Evolutionary conservation across 1,140 invertebrate species (phyloP), one percentile per base, ranked within the genome.

Genomic region (Gonioctena quinquepunctata): DNA sequence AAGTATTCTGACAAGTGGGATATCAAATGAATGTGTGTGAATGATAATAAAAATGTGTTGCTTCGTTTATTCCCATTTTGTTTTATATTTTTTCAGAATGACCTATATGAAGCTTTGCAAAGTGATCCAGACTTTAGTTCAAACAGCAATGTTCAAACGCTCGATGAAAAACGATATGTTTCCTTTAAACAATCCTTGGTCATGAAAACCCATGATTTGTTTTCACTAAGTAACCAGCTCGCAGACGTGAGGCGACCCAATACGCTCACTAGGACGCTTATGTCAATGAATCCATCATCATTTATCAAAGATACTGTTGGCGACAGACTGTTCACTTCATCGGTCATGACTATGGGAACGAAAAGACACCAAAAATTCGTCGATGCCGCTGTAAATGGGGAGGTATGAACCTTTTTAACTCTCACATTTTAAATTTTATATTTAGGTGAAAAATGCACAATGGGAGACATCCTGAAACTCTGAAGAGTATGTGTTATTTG

Each of bases 311-410:
- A 67, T 68, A 61, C 59, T 33, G 70, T 76, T 42, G 25, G 71
- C 18, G 56, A 68, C 67, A 56, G 60, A 8, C 84, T 94, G 70
- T 91, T 92, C 74, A 88, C 88, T 11, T 88, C 86, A 76, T 87
- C 88, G 0, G 75, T 94, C n/a, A 80, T 90, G 1, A 87, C 89
- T 13, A 84, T 94, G 73, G 95, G 95, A 23, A 92, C 92, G 0
- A 88, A 92, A 42, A 85, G 90, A 62, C 95, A 97, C 83, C 74
- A 83, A 2, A 86, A 91, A 62, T 88, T 93, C 69, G 84, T 92
- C 28, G 85, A 90, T 70, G 88, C 91, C 18, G 86, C 91, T 13
- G 87, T 88, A 77, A 85, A 88, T 59, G 87, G 90, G 78, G 86
- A 92, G 83, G 91, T 91, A 54, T 54, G 3, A 4, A 42, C 33